Conservation (phyloP, 2,888 invertebrate genomes). For the Dione juno region DNA sequence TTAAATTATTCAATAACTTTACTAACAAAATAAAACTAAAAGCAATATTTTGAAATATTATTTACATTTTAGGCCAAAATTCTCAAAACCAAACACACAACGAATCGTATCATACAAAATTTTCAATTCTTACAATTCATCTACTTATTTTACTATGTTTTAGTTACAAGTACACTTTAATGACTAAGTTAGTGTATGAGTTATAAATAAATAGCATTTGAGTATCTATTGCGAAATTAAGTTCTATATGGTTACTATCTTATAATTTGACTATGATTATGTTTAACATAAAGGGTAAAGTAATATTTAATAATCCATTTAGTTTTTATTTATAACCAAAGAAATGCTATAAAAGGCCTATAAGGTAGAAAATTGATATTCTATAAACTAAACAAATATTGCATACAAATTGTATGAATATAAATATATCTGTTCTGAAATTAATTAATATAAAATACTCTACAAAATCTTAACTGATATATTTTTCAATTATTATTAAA, state of each 20-base stretch:
- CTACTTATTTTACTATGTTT: slow-evolving; percentile 15
- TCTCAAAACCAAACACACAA: slow-evolving; percentile 2
- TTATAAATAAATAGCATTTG: not conserved
- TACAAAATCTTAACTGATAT: not conserved
- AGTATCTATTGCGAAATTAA: not conserved
- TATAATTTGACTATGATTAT: not conserved
- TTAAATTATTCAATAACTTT: not conserved
- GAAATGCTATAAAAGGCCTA: not conserved
- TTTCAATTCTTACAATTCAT: slow-evolving; percentile 1
- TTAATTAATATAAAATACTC: not conserved
- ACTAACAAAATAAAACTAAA: not conserved
- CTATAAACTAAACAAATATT: not conserved
- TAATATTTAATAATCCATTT: not conserved
- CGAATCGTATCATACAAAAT: slow-evolving; percentile 23
- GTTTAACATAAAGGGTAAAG: not conserved
- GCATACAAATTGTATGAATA: not conserved
- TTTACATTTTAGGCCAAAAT: slow-evolving; percentile 44
- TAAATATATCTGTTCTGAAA: not conserved
- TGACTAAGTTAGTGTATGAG: not conserved
- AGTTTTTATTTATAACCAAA: not conserved
- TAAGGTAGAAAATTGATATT: not conserved
- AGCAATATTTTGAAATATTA: not conserved
- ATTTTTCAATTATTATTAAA: not conserved
- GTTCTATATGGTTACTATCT: slow-evolving; percentile 7
- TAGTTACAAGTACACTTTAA: slow-evolving; percentile 22